Conservation (phyloP, 2,888 invertebrate species). For the Acleris literana region DNA sequence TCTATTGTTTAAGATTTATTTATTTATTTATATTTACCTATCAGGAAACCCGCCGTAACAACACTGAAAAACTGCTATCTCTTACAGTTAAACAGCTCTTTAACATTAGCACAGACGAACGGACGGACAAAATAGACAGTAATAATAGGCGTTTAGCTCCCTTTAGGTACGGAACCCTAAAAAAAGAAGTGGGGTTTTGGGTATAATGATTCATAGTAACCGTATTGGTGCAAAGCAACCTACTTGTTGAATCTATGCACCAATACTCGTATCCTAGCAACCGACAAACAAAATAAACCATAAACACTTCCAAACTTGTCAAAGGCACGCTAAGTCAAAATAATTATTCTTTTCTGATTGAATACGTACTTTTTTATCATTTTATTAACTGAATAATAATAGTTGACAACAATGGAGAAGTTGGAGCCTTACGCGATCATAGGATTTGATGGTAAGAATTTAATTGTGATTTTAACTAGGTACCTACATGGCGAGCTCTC, state of each 20-base stretch:
- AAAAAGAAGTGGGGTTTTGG: too few species aligned
- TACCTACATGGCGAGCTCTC: too few species aligned
- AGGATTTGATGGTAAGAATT: conserved; percentile 89
- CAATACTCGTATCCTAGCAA: too few species aligned
- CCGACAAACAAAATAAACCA: conserved; percentile 32
- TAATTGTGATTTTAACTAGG: not conserved
- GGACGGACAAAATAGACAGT: too few species aligned
- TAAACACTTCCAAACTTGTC: conserved; percentile 21
- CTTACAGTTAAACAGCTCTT: too few species aligned
- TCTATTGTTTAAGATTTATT: too few species aligned
- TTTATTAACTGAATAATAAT: conserved; percentile 33
- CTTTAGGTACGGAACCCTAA: too few species aligned
- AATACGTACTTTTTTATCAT: conserved; percentile 9
- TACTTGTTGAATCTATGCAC: conserved; percentile 17
- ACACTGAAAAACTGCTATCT: too few species aligned
- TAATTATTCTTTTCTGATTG: conserved; percentile 5
- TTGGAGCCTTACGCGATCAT: conserved; percentile 88
- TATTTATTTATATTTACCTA: too few species aligned
- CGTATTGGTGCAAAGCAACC: conserved; percentile 8
- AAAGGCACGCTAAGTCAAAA: not conserved
- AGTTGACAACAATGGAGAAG: conserved; percentile 73
- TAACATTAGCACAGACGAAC: too few species aligned
- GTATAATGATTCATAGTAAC: not conserved
- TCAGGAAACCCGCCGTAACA: too few species aligned
- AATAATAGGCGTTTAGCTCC: too few species aligned